Evolutionary conservation across 1,140 invertebrate genomes (phyloP), one percentile per base, ranked within the genome.

Genomic region (Schlechtendalia chinensis): DNA sequence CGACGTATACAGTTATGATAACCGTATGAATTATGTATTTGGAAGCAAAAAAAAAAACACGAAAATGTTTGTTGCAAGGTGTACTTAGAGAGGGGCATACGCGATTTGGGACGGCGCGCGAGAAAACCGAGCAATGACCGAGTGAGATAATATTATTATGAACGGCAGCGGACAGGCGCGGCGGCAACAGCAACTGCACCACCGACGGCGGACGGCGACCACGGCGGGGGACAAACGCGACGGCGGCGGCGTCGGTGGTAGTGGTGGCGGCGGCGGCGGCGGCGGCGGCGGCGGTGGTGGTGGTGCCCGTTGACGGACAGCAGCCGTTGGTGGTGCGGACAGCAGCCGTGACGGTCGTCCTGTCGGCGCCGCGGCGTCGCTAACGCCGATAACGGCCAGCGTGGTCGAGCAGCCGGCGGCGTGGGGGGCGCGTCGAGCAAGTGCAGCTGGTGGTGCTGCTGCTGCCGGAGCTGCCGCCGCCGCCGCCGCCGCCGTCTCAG

Each of bases 361-460:
- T 17, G 16, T 14, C 11, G 19, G 63, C 39, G 1, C 12, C 56
- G 16, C 39, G 29, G 39, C 17, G 14, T 27, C 32, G 54, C 39
- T 6, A 27, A 11, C 29, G 16, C 5, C 16, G 17, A 39, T 67
- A 67, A 67, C 65, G 65, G 65, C 65, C 12, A 67, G 65, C n/a
- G 65, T 67, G 65, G 39, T 67, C 32, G 53, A 61, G 27, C n/a
- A 67, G 74, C 59, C 80, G 81, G 71, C 82, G 82, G 82, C 58
- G 83, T 83, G 83, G 82, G 82, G 81, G 82, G 82, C 58, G 83
- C 79, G 61, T 82, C 81, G 82, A 82, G 82, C 77, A 72, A 80
- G 27, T 80, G 81, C 82, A 82, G 82, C 74, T 82, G 82, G 63
- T 79, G 75, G 63, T 80, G 81, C 71, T 82, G 81, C 45, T 69